phyloP scores from a whole-genome alignment of 2,797 vertebrate species.

The Lepus townsendii region DNA sequence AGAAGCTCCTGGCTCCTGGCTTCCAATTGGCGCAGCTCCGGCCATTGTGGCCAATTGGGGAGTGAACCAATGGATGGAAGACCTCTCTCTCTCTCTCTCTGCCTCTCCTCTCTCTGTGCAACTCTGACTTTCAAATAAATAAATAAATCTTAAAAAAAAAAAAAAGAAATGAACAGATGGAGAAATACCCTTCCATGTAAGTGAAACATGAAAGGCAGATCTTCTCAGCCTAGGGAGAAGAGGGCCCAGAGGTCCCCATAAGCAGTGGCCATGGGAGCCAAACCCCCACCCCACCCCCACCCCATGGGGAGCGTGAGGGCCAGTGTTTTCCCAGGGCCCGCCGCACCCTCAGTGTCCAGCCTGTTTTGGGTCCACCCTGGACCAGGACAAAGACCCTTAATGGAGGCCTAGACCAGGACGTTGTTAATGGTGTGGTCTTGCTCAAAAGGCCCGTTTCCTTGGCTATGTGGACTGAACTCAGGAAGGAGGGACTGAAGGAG shows the following conservation, averaged over 20 bases:
- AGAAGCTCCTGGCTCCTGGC: too few relatives aligned
- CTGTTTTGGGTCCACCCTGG: neutral
- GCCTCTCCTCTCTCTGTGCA: too few relatives aligned
- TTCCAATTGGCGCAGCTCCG: too few relatives aligned
- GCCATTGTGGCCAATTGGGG: too few relatives aligned
- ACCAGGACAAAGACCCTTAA: neutral
- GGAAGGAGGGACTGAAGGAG: neutral
- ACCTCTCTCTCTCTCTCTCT: too few relatives aligned
- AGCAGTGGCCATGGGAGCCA: neutral
- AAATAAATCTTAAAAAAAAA: neutral
- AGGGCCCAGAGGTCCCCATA: neutral
- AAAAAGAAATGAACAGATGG: neutral
- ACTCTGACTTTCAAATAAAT: too few relatives aligned
- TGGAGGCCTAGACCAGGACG: neutral
- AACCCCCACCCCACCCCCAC: too few relatives aligned
- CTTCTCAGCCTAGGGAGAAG: neutral
- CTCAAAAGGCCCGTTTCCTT: neutral
- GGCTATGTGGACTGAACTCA: fast-evolving
- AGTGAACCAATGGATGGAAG: too few relatives aligned
- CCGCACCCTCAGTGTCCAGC: neutral
- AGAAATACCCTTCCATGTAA: neutral
- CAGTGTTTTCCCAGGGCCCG: conserved; percentile 24
- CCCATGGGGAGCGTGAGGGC: neutral
- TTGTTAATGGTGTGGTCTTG: neutral
- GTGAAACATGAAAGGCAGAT: neutral